These are phyloP conservation scores for Ligdia adustata DNA, from an alignment of 2,888 invertebrate genomes.

Conservation along the genomic window DNA sequence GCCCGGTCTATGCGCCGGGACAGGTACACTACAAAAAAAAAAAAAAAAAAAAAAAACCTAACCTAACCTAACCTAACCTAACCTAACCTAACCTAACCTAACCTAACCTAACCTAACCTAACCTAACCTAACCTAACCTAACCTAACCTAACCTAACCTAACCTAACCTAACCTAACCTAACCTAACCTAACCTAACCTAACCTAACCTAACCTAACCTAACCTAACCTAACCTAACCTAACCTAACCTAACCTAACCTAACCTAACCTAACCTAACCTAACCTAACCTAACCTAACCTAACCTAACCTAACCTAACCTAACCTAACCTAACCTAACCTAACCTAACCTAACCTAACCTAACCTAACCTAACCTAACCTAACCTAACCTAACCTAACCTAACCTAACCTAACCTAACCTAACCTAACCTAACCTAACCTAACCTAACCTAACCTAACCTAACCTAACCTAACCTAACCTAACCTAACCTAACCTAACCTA, in stretches of 20 bases:
- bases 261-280: conserved; percentile 3
- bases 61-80: conserved; percentile 3
- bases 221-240: conserved; percentile 3
- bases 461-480: conserved; percentile 3
- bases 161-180: conserved; percentile 3
- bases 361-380: conserved; percentile 3
- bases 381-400: conserved; percentile 3
- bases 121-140: conserved; percentile 3
- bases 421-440: conserved; percentile 3
- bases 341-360: conserved; percentile 3
- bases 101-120: conserved; percentile 3
- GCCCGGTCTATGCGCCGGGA: background rate
- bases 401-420: conserved; percentile 3
- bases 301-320: conserved; percentile 3
- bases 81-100: conserved; percentile 3
- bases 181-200: conserved; percentile 3
- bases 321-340: conserved; percentile 3
- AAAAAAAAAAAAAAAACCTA: too few relatives aligned
- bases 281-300: conserved; percentile 3
- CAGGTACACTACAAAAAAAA: background rate
- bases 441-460: conserved; percentile 3
- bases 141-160: conserved; percentile 3
- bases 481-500: conserved; percentile 3
- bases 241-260: conserved; percentile 3
- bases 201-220: conserved; percentile 3